phyloP scores from a whole-genome alignment of 30 jellyfish, hydroid and myxozoan species.

The Rhopilema esculentum region DNA sequence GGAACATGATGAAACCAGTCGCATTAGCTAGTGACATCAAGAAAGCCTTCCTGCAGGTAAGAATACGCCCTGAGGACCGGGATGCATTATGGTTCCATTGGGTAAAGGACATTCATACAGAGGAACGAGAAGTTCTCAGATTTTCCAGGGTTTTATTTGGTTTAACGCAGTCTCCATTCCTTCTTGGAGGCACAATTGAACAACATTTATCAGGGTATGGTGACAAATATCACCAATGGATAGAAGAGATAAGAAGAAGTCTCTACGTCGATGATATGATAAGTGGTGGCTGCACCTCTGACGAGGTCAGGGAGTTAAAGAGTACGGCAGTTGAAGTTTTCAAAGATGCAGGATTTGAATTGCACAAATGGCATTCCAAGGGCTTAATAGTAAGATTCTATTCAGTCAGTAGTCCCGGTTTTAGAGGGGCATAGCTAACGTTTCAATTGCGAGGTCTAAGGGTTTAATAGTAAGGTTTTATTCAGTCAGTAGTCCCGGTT shows the following conservation, averaged over 20 bases:
- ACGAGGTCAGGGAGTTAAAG: slow-evolving; percentile 47
- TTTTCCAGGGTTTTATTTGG: slow-evolving; percentile 64
- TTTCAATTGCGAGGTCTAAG: too few relatives aligned
- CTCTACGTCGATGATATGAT: slow-evolving; percentile 77
- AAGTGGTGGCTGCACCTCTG: slow-evolving; percentile 51
- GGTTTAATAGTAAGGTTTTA: too few relatives aligned
- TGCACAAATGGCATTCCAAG: slow-evolving; percentile 85
- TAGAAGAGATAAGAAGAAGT: slow-evolving; percentile 50
- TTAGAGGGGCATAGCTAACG: too few relatives aligned
- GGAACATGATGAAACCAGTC: slow-evolving; percentile 50
- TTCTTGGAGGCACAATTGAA: slow-evolving; percentile 52
- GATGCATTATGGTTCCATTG: slow-evolving; percentile 67
- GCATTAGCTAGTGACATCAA: slow-evolving; percentile 15
- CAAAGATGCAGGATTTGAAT: slow-evolving; percentile 49
- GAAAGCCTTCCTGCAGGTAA: slow-evolving; percentile 47
- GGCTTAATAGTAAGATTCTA: too few relatives aligned
- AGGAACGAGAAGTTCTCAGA: slow-evolving; percentile 10
- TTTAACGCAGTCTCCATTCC: slow-evolving; percentile 56
- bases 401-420: too few relatives aligned
- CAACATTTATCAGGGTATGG: slow-evolving; percentile 39
- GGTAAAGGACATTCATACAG: slow-evolving; percentile 39
- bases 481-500: too few relatives aligned
- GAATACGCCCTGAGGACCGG: slow-evolving; percentile 39
- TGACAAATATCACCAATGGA: neutral
- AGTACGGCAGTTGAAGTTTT: slow-evolving; percentile 22